These are phyloP conservation scores for Eristalis arbustorum DNA, from an alignment of 2,888 invertebrate species.

Conservation along the genomic window DNA sequence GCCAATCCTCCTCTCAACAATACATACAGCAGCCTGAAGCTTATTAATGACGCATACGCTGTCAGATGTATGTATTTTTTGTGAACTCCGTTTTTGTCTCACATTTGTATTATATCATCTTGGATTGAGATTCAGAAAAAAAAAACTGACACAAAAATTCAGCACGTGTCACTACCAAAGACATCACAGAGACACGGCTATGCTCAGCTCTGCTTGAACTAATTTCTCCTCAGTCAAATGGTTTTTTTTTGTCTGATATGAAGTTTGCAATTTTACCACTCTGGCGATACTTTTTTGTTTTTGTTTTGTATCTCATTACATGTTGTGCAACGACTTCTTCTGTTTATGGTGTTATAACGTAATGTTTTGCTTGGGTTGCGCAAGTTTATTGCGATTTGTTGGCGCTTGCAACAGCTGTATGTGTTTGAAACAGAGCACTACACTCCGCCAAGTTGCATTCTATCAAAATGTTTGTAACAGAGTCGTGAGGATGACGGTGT, in stretches of 20 bases:
- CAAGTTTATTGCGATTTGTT: not conserved
- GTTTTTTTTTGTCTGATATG: not conserved
- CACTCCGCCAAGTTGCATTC: not conserved
- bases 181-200: not conserved
- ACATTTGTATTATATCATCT: not conserved
- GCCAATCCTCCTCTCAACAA: not conserved
- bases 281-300: not conserved
- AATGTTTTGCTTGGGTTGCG: not conserved
- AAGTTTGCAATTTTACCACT: not conserved
- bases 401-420: not conserved
- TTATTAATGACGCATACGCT: not conserved
- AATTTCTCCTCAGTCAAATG: not conserved
- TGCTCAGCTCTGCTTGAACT: not conserved
- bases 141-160: not conserved
- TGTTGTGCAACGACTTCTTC: not conserved
- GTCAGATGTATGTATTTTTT: not conserved
- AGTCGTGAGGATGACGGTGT: not conserved
- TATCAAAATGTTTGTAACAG: not conserved
- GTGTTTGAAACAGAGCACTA: not conserved
- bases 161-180: not conserved
- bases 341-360: not conserved
- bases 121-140: not conserved
- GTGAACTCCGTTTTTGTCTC: not conserved
- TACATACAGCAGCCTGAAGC: not conserved
- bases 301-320: not conserved